Percentiles rank a stretch among this genome's conserved stretches.
These are phyloP conservation scores for Aegotheles bennettii DNA, from an alignment of 2,113 vertebrate species.

Conservation along the genomic window DNA sequence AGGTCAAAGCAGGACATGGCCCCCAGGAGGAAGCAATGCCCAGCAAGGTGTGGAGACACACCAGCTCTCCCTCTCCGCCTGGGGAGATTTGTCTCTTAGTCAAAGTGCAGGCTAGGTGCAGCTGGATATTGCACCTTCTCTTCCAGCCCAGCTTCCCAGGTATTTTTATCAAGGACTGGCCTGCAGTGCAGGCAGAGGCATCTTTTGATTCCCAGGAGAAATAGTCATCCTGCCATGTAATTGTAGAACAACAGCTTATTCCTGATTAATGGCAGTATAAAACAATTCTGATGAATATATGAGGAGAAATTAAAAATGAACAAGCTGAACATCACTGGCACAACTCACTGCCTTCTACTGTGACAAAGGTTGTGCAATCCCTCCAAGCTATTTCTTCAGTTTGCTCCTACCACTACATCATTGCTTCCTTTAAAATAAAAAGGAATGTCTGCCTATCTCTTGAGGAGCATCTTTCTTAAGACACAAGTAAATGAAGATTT, in stretches of 20 bases:
- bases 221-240: background rate
- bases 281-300: slow-evolving; percentile 1
- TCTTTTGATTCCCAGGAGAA: background rate
- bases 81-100: background rate
- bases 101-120: background rate
- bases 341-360: background rate
- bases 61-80: background rate
- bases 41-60: background rate
- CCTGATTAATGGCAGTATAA: background rate
- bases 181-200: background rate
- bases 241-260: background rate
- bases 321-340: background rate
- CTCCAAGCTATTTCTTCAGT: background rate
- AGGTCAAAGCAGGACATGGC: rapidly evolving
- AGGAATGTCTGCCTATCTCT: background rate
- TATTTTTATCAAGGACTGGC: background rate
- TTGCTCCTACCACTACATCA: background rate
- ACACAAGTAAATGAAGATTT: background rate
- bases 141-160: background rate
- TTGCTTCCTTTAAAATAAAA: background rate
- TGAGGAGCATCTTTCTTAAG: background rate
- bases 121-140: background rate
- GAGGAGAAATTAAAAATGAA: background rate
- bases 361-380: background rate
- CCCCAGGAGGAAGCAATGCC: rapidly evolving